Evolutionary conservation across 2,113 vertebrate genomes (phyloP), one percentile per base, ranked within the genome.

Genomic region (Procavia capensis): DNA sequence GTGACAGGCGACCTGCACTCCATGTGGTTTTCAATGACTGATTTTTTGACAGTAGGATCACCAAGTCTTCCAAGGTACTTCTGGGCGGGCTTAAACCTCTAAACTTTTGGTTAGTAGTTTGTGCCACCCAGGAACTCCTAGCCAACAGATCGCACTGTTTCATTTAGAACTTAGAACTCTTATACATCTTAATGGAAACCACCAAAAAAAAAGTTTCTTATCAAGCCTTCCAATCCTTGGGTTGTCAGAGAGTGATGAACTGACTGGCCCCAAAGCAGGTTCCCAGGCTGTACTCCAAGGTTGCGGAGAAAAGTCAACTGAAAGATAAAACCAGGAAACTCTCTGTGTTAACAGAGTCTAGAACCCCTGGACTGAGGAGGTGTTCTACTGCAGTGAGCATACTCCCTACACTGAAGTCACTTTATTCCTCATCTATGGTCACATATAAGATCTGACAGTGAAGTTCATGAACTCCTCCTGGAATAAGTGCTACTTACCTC

Each of bases 381-480:
- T 0, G 14, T 22, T 64, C 9, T 11, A 7, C 16, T 5, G 3
- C 17, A 39, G 41, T 9, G 59, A 36, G 7, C 4, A 19, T 25
- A 54, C 13, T 14, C 34, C 36, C 70, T 36, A 17, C 3, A 1
- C 36, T n/a, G 47, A 86, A 34, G 36, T 50, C 64, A 4, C 11
- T 39, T 29, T 24, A 1, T 3, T 29, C 25, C 31, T 85, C 3
- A 4, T 3, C 36, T 31, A 0, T 36, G 54, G 64, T 24, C 34
- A 59, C 5, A 34, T 11, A n/a, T n/a, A n/a, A n/a, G n/a, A n/a
- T n/a, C n/a, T n/a, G n/a, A n/a, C n/a, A n/a, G n/a, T n/a, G n/a
- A n/a, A n/a, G n/a, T n/a, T n/a, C n/a, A n/a, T n/a, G n/a, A n/a
- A n/a, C n/a, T n/a, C n/a, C n/a, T n/a, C n/a, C n/a, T n/a, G n/a